Evolutionary conservation across 1,140 invertebrate species (phyloP).

Genomic region (Eufriesea mexicana): DNA sequence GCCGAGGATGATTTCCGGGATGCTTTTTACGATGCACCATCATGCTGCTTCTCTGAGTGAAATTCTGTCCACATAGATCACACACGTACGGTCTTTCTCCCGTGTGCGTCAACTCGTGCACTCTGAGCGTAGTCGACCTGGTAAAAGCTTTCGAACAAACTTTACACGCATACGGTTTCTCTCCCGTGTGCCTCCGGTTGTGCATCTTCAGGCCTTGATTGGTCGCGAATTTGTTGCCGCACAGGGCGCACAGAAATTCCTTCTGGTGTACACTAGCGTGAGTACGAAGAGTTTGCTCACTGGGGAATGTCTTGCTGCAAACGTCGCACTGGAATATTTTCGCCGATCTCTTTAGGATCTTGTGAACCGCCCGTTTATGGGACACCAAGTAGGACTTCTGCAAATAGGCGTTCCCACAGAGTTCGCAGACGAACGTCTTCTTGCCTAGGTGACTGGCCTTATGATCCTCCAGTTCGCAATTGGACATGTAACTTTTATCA

Average conservation of each 20-base stretch:
- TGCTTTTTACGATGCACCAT: conserved; percentile 43
- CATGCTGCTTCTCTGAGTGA: conserved; percentile 78
- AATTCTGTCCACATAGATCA: conserved; percentile 86
- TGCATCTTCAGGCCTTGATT: conserved; percentile 80
- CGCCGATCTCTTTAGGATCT: background rate
- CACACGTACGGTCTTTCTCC: conserved; percentile 84
- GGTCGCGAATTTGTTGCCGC: conserved; percentile 84
- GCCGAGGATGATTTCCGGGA: conserved; percentile 30
- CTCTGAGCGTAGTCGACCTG: conserved; percentile 84
- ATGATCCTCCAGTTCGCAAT: conserved; percentile 11
- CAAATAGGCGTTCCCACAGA: conserved; percentile 22
- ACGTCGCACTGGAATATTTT: conserved; percentile 74
- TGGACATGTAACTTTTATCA: background rate
- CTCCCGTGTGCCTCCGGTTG: conserved; percentile 82
- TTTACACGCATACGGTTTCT: conserved; percentile 78
- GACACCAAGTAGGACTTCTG: conserved; percentile 8
- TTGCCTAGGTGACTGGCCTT: background rate
- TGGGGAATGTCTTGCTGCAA: conserved; percentile 75
- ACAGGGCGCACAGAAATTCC: conserved; percentile 80
- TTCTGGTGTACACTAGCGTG: conserved; percentile 33
- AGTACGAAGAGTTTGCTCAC: conserved; percentile 57
- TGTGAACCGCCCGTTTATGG: conserved; percentile 22
- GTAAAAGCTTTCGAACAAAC: conserved; percentile 80
- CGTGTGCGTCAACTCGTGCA: conserved; percentile 86
- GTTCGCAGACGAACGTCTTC: conserved; percentile 33